Conservation (phyloP, 2,113 vertebrate genomes). For the Loxodonta africana region DNA sequence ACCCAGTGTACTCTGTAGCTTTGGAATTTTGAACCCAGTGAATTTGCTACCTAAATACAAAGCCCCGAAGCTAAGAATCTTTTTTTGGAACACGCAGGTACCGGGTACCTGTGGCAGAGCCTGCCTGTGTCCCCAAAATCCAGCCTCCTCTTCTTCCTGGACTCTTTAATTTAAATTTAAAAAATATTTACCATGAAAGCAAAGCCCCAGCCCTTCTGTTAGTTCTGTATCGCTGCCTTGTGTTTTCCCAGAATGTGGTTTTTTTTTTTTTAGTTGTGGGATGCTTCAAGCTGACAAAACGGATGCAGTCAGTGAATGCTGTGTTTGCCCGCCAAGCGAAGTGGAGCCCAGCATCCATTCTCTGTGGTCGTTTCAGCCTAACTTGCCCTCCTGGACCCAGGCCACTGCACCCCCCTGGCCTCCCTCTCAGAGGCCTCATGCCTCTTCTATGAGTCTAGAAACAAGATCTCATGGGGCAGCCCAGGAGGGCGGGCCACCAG, state of each 20-base stretch:
- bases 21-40: background rate
- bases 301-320: background rate
- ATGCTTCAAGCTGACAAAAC: background rate
- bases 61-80: background rate
- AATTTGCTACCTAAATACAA: background rate
- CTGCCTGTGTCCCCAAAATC: background rate
- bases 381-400: background rate
- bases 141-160: background rate
- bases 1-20: background rate
- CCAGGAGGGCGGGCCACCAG: background rate
- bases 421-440: background rate
- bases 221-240: background rate
- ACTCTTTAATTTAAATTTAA: background rate
- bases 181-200: background rate
- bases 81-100: background rate
- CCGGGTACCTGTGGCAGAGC: background rate
- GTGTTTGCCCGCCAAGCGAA: background rate
- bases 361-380: background rate
- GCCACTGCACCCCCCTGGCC: background rate
- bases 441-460: constrained; percentile 72
- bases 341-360: background rate
- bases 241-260: background rate
- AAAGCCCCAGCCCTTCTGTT: background rate
- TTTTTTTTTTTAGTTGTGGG: background rate
- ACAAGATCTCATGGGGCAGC: constrained; percentile 17